Evolutionary conservation across 2,797 vertebrate genomes (phyloP).

Genomic region (Cirrhinus molitorella): DNA sequence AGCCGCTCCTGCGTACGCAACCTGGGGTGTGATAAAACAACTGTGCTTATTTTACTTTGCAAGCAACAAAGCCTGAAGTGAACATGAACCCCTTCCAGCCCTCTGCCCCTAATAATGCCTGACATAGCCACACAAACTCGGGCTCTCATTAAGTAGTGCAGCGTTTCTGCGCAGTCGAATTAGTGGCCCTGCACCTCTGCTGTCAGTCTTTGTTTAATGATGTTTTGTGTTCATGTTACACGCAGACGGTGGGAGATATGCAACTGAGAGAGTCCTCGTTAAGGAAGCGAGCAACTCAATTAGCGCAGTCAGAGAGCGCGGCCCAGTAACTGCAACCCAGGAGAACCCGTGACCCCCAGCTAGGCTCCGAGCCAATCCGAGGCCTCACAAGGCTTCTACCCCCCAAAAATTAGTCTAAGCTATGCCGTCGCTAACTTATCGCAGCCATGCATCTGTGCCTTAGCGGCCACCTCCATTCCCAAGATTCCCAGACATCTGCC

Average conservation of each 20-base stretch:
- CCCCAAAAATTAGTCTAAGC: conserved; percentile 19
- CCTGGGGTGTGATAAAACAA: conserved; percentile 38
- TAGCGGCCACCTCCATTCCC: conserved; percentile 45
- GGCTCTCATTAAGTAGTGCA: conserved; percentile 53
- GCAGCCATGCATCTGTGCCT: conserved; percentile 41
- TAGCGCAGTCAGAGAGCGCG: conserved; percentile 47
- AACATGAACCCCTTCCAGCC: conserved; percentile 9
- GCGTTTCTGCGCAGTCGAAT: conserved; percentile 52
- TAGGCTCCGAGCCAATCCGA: conserved; percentile 30
- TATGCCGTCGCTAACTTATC: conserved; percentile 44
- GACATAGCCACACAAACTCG: conserved; percentile 50
- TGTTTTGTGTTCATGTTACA: conserved; percentile 55
- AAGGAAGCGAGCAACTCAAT: conserved; percentile 60
- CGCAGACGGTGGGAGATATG: conserved; percentile 38
- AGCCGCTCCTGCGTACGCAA: neutral
- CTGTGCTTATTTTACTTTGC: conserved; percentile 35
- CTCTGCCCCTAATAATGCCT: conserved; percentile 51
- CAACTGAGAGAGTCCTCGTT: conserved; percentile 41
- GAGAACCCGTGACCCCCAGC: conserved; percentile 36
- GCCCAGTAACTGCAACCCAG: conserved; percentile 32
- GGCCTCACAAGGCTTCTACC: conserved; percentile 10
- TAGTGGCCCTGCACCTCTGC: conserved; percentile 51
- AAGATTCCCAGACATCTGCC: conserved; percentile 67
- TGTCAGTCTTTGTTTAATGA: conserved; percentile 57
- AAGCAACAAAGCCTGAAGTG: conserved; percentile 36